phyloP scores from a whole-genome alignment of 2,888 invertebrate species.

The Amorpha juglandis region DNA sequence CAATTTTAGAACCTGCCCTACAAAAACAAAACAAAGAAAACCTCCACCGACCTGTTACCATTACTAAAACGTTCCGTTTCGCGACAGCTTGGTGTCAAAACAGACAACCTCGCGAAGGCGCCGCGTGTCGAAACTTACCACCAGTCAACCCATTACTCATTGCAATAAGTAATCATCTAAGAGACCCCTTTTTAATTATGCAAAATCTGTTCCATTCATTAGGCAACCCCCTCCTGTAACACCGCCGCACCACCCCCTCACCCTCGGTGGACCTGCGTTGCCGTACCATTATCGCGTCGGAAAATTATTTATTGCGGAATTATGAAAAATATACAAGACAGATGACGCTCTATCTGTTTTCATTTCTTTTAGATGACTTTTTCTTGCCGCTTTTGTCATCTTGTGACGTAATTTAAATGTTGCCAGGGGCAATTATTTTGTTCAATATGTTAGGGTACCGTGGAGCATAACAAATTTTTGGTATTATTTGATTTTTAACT shows the following conservation, averaged over 20 bases:
- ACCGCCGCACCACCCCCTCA: slow-evolving; percentile 23
- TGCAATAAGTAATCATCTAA: slow-evolving; percentile 75
- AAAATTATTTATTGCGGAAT: slow-evolving; percentile 73
- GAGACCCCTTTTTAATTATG: slow-evolving; percentile 80
- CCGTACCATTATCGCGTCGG: slow-evolving; percentile 57
- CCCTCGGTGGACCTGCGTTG: slow-evolving; percentile 34
- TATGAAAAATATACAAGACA: slow-evolving; percentile 71
- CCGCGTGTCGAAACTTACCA: slow-evolving; percentile 11
- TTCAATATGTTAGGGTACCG: background rate
- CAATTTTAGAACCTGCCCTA: too few relatives aligned
- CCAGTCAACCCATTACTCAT: slow-evolving; percentile 62
- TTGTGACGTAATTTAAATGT: background rate
- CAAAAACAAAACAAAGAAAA: too few relatives aligned
- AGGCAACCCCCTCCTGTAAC: slow-evolving; percentile 26
- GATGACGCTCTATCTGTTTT: slow-evolving; percentile 68
- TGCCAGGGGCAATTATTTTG: background rate
- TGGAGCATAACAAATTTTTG: background rate
- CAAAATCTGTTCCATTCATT: slow-evolving; percentile 78
- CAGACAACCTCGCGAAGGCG: background rate
- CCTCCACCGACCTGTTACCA: too few relatives aligned
- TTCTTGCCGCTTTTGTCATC: background rate
- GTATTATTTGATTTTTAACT: too few relatives aligned
- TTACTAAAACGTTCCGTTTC: too few relatives aligned
- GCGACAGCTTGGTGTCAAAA: background rate
- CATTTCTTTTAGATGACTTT: slow-evolving; percentile 42